Base-by-base conservation (phyloP, 92 coral and sea anemone species). In the Epizoanthus rinbou region DNA sequence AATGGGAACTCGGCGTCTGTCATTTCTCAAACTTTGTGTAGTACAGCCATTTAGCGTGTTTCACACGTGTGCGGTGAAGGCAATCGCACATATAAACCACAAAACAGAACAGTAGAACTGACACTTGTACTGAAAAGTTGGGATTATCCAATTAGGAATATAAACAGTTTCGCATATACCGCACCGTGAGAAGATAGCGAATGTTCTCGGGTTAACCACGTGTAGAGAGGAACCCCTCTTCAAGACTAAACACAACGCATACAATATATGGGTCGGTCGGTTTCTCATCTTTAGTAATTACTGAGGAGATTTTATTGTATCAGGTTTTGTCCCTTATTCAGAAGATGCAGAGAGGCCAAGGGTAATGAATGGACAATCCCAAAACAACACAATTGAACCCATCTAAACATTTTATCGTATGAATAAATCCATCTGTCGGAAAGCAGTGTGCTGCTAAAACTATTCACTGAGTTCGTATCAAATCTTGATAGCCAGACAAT, bases 371-470 rank as follows among this genome's bases (percentile, higher is more conserved):
- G 54, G 16, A 10, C 8, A 39, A 78, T 16, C 35, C 56, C 22
- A 59, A 37, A 14, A 39, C 5, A n/a, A 62, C 41, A 37, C 69
- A 76, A 35, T 53, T 58, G 19, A 63, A 11, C n/a, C 23, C 33
- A 50, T 10, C 15, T 50, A 62, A 78, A 78, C 56, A 78, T 60
- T 78, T 78, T 43, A 6, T 1, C 24, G 16, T 60, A 60, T 78
- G 82, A 78, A 78, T 78, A 72, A 60, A 78, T 31, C 71, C 82
- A 78, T 78, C 82, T 78, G 82, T 78, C 70, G 82, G 45, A 60
- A 18, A 60, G 41, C 70, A 23, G 71, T 60, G 58, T 59, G 71
- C 23, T 41, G 71, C 3, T 62, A 3, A 62, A 63, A 35, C 17
- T 56, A 19, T 78, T 57, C 54, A 31, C 18, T 16, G 15, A 57